Conservation (phyloP, 2,797 vertebrate species). For the Brachyrhaphis roseni region DNA sequence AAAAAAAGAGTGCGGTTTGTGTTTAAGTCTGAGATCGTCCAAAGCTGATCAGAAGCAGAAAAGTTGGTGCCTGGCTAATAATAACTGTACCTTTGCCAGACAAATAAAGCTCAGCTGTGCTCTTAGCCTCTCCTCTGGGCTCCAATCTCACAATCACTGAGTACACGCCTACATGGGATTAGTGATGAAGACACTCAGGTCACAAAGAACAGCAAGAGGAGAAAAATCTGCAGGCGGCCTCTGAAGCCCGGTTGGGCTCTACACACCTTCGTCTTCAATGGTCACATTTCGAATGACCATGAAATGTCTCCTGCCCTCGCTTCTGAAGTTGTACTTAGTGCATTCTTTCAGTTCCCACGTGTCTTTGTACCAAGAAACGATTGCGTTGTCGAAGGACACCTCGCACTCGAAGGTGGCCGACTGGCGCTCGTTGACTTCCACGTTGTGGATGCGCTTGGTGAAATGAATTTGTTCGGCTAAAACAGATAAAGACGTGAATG, state of each 20-base stretch:
- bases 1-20: conserved; percentile 35
- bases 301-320: conserved; percentile 95
- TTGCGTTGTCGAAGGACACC: conserved; percentile 97
- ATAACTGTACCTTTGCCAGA: conserved; percentile 89
- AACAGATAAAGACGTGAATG: conserved; percentile 80
- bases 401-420: conserved; percentile 97
- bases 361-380: conserved; percentile 99
- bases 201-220: conserved; percentile 53
- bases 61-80: conserved; percentile 59
- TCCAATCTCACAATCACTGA: conserved; percentile 98
- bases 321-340: conserved; percentile 95
- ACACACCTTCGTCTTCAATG: conserved; percentile 96
- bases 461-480: conserved; percentile 98
- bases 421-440: conserved; percentile 95
- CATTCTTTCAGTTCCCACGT: conserved; percentile 93
- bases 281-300: conserved; percentile 98
- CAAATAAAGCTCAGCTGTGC: conserved; percentile 96
- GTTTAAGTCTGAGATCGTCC: conserved; percentile 46
- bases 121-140: conserved; percentile 96
- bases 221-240: conserved; percentile 36
- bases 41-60: conserved; percentile 46
- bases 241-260: conserved; percentile 36
- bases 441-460: conserved; percentile 98
- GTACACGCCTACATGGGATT: conserved; percentile 90
- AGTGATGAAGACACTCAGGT: conserved; percentile 69